Base-by-base conservation (phyloP, 2,113 vertebrate species). In the Bos indicus region DNA sequence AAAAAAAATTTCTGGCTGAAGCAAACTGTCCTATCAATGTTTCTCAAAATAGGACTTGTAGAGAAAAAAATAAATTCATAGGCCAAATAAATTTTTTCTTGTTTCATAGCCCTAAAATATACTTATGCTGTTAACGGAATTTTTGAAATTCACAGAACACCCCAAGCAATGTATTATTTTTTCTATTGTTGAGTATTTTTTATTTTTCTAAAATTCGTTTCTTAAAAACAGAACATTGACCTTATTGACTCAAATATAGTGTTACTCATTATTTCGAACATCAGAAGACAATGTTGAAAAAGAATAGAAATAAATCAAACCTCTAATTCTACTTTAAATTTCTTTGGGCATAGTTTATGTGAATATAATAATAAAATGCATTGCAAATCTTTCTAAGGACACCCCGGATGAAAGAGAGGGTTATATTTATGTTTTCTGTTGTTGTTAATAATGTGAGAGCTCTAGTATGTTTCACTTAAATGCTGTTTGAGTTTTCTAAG, bases 211-310 rank as follows among this genome's bases (percentile, higher is more conserved):
- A 81, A 96, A 59, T 95, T 89, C 7, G 67, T 78, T 95, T 93
- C 57, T 88, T 62, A 91, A 97, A 94, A 93, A 85, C 7, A 90
- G 48, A 60, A 57, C 92, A 88, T 90, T 92, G 89, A 14, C 87
- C 81, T 96, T 87, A 30, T 82, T 94, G 91, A 78, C 33, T 96
- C 88, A 95, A 93, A 97, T 5, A 54, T 87, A 85, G 30, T 94
- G 16, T 85, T 86, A 64, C 43, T 89, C 77, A 93, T 94, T 93
- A 94, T 96, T 98, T 98, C 90, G 88, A 67, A 16, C 33, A 78
- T 85, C 88, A 43, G 43, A 85, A 64, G 12, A 96, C 81, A 71
- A 62, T 56, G 36, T 78, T 83, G 71, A 96, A 93, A 80, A 93
- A 30, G 51, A 95, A 57, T 43, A 96, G 59, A 85, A 17, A 48